Evolutionary conservation across 1,140 invertebrate species (phyloP), one percentile per base, ranked within the genome.

Genomic region (Drusus annulatus): DNA sequence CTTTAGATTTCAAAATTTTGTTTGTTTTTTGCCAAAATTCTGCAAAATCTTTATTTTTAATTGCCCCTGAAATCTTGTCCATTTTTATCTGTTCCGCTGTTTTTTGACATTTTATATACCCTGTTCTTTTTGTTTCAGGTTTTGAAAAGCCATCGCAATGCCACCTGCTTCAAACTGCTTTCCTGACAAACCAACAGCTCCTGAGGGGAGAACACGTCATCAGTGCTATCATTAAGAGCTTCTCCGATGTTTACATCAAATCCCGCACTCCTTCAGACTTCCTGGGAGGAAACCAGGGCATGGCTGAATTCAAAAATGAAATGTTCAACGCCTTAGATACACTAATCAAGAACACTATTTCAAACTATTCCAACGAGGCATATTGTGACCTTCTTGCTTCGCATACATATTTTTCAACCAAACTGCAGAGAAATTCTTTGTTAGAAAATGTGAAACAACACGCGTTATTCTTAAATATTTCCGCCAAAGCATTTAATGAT

Each of bases 161-260:
- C 17, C 91, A 95, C 81, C 85, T 96, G 3, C 85, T 95, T 21
- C 93, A 94, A 84, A 90, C 90, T 1, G 91, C 92, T 0, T 91
- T 91, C 84, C 85, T 95, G 54, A 90, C 92, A 19, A 89, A 87
- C 17, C 94, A 95, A 86, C 93, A 93, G 85, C 83, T 93, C 52
- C 86, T 91, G 1, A 87, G 93, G 76, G 94, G 93, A 1, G 90
- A 92, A 65, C 82, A 90, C 7, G 83, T 90, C 23, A 81, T 84
- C 5, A 87, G 89, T 54, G 91, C 93, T 3, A 87, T 95, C 76
- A 83, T 86, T 10, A 90, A 90, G 31, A 90, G 92, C 54, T 93
- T 93, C 82, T 86, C 90, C 0, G 94, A 95, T 84, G 91, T 95
- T 25, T 96, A 95, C 84, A 89, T 94, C 19, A 94, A 92, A 85